These are phyloP conservation scores for Stegophylla sp. DNA, from an alignment of 2,888 invertebrate genomes.

Conservation along the genomic window DNA sequence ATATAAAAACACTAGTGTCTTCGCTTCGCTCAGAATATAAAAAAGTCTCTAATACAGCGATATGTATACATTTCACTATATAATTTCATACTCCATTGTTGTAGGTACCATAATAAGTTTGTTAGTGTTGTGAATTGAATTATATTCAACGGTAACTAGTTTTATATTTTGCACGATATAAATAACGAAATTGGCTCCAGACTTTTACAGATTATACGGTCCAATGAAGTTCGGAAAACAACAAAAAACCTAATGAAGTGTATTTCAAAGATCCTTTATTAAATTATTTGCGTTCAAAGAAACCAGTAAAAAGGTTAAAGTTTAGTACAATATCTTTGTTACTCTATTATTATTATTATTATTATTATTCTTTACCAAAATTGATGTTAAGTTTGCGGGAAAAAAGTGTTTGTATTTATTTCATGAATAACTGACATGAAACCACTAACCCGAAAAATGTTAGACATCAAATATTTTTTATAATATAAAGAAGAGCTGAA, in stretches of 20 bases:
- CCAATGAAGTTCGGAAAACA: conserved; percentile 34
- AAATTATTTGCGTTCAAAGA: conserved; percentile 39
- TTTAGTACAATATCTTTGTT: conserved; percentile 1
- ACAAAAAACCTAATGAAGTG: conserved; percentile 45
- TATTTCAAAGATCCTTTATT: conserved; percentile 45
- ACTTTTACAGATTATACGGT: conserved; percentile 26
- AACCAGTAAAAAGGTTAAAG: conserved; percentile 24
- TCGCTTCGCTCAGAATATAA: too few relatives aligned
- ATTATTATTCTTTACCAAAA: neutral
- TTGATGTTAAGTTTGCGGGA: neutral
- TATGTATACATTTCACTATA: too few relatives aligned
- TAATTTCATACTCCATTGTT: too few relatives aligned
- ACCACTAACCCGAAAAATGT: neutral
- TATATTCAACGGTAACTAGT: conserved; percentile 37
- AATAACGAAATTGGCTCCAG: conserved; percentile 26
- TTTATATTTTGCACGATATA: conserved; percentile 26
- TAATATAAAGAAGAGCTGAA: too few relatives aligned
- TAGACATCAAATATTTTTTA: too few relatives aligned
- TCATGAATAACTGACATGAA: neutral
- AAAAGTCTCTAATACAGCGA: too few relatives aligned
- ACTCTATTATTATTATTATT: conserved; percentile 14
- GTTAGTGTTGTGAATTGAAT: conserved; percentile 31
- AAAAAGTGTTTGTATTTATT: neutral
- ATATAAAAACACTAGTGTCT: too few relatives aligned
- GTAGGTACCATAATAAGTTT: neutral